These are phyloP conservation scores for Acromyrmex charruanus DNA, from an alignment of 1,140 invertebrate species.

Conservation along the genomic window DNA sequence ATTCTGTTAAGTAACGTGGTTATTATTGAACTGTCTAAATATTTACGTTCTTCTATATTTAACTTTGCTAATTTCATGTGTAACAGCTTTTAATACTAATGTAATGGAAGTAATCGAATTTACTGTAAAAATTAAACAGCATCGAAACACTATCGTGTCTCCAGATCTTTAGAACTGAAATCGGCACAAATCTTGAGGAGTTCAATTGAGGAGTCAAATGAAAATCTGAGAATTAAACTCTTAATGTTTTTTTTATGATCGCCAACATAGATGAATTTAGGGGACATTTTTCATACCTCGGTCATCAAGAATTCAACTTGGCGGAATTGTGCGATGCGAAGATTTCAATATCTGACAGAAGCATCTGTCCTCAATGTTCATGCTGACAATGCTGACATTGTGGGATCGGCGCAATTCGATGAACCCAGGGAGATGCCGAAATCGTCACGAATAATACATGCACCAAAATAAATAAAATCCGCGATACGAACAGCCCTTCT, in stretches of 20 bases:
- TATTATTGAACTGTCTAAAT: too few relatives aligned
- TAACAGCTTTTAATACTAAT: too few relatives aligned
- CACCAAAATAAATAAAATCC: not conserved
- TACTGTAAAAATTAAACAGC: not conserved
- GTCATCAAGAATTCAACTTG: not conserved
- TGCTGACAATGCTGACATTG: not conserved
- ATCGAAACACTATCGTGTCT: too few relatives aligned
- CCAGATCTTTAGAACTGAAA: not conserved
- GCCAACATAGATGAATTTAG: not conserved
- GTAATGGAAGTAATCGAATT: too few relatives aligned
- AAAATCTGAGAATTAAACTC: not conserved
- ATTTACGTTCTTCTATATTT: too few relatives aligned
- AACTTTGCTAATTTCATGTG: too few relatives aligned
- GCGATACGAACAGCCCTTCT: not conserved
- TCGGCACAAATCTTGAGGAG: not conserved
- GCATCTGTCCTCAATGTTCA: not conserved
- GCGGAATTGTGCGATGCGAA: too few relatives aligned
- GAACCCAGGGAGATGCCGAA: not conserved
- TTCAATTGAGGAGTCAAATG: not conserved
- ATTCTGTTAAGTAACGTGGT: too few relatives aligned
- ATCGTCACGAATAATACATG: not conserved
- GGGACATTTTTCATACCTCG: not conserved
- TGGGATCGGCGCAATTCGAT: not conserved
- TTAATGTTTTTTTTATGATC: not conserved
- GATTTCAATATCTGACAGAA: slow-evolving; percentile 1